These are phyloP conservation scores for Halichoerus grypus DNA, from an alignment of 2,113 vertebrate species.

Conservation along the genomic window DNA sequence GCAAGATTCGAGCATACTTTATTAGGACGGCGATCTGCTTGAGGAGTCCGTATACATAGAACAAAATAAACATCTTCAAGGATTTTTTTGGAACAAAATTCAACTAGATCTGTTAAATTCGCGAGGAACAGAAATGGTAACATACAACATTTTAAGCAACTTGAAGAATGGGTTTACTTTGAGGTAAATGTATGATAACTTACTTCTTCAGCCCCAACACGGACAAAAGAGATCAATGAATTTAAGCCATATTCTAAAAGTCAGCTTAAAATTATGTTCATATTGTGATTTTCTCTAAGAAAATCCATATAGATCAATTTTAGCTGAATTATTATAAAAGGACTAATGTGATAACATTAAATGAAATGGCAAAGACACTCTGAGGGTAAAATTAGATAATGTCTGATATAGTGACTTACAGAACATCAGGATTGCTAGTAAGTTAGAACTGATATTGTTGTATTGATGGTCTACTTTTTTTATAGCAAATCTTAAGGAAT, in stretches of 20 bases:
- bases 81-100: not conserved
- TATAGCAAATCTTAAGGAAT: slow-evolving; percentile 29
- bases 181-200: not conserved
- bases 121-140: not conserved
- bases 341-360: slow-evolving; percentile 53
- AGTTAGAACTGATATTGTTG: slow-evolving; percentile 34
- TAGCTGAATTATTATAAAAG: slow-evolving; percentile 55
- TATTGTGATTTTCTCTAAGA: not conserved
- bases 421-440: slow-evolving; percentile 43
- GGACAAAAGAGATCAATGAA: not conserved
- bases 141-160: not conserved
- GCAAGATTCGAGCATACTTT: not conserved
- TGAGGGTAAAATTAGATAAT: slow-evolving; percentile 52
- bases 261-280: slow-evolving; percentile 30
- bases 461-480: not conserved
- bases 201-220: not conserved
- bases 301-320: slow-evolving; percentile 47
- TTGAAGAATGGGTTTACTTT: not conserved
- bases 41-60: not conserved
- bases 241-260: not conserved
- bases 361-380: not conserved
- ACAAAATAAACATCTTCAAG: slow-evolving; percentile 23
- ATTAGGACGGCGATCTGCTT: not conserved
- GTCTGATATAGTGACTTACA: slow-evolving; percentile 23
- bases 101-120: not conserved